Evolutionary conservation across 2,797 vertebrate genomes (phyloP), one percentile per base, ranked within the genome.

Genomic region (Decapterus maruadsi): DNA sequence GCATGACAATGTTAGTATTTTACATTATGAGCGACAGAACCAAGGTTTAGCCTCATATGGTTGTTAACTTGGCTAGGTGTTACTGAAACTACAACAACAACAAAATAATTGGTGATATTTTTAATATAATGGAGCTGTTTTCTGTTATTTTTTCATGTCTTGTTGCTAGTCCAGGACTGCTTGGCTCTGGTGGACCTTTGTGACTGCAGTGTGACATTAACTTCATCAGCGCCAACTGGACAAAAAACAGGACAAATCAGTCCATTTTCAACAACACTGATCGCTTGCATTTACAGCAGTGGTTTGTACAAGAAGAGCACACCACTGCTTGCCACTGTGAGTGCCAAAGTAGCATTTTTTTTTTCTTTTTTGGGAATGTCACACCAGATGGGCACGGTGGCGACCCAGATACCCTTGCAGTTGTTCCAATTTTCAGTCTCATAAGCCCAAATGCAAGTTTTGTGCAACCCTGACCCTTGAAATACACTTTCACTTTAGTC

Each of bases 341-440:
- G 40, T 57, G 31, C 65, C 64, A 75, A 61, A 57, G 29, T 62
- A 48, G 20, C 29, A n/a, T 48, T 83, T 77, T 62, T 9, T 20
- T 4, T 51, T 81, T 77, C 59, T 9, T 20, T 20, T 4, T 8
- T 2, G 19, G 19, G 48, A 12, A 68, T 79, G 64, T 73, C 65
- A 71, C 68, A 36, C 61, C 58, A 81, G 72, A 81, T 72, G 61
- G 62, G 31, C 42, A 56, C 58, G 61, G 17, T 67, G 57, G 71
- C 71, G 38, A 42, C 67, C 63, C 58, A 68, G 66, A 82, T 67
- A 65, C 71, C 71, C 43, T 45, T 62, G 61, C 54, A 61, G n/a
- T 73, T 29, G 12, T 58, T 58, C 60, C 65, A 72, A 8, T 78
- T 79, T 72, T 67, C 20, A 34, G 64, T 67, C 50, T 76, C 45